A percentile compares a stretch with the other conserved stretches of the same genome.
Conservation (phyloP, 2,797 vertebrate genomes). For the Chelmon rostratus region DNA sequence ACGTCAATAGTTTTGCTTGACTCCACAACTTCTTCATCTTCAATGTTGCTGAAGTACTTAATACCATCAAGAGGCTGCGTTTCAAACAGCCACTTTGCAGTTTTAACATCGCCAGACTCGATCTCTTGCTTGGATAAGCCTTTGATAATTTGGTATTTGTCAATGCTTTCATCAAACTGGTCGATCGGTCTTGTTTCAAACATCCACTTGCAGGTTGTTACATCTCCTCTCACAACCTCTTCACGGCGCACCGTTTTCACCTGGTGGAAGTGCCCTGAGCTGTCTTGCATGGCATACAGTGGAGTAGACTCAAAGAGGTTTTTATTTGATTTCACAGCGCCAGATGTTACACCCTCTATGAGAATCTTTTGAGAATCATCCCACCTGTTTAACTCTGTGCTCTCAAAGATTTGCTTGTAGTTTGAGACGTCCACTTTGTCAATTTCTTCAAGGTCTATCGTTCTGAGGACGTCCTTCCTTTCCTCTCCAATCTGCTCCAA, state of each 20-base stretch:
- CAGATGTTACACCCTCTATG: slow-evolving; percentile 89
- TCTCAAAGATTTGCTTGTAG: slow-evolving; percentile 92
- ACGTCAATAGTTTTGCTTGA: slow-evolving; percentile 78
- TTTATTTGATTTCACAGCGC: slow-evolving; percentile 91
- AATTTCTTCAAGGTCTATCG: slow-evolving; percentile 91
- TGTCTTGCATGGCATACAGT: slow-evolving; percentile 93
- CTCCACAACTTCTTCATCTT: slow-evolving; percentile 85
- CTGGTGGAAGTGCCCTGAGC: slow-evolving; percentile 91
- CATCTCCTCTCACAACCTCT: slow-evolving; percentile 93
- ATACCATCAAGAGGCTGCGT: slow-evolving; percentile 95
- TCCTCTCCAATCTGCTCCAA: slow-evolving; percentile 92
- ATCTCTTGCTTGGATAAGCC: slow-evolving; percentile 95
- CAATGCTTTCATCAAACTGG: slow-evolving; percentile 91
- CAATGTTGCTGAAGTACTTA: slow-evolving; percentile 90
- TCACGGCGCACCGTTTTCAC: slow-evolving; percentile 93
- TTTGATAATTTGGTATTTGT: slow-evolving; percentile 92
- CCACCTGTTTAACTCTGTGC: slow-evolving; percentile 82
- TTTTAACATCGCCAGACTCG: slow-evolving; percentile 93
- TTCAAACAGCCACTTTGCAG: slow-evolving; percentile 96
- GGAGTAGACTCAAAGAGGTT: slow-evolving; percentile 91
- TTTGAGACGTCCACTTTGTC: slow-evolving; percentile 91
- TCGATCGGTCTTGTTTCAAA: slow-evolving; percentile 96
- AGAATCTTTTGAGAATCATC: slow-evolving; percentile 89
- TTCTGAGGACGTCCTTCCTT: slow-evolving; percentile 87
- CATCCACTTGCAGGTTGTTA: slow-evolving; percentile 93